Percentiles rank a stretch among this genome's conserved stretches.
Evolutionary conservation across 2,888 invertebrate genomes (phyloP).

Genomic region (Autographa gamma): DNA sequence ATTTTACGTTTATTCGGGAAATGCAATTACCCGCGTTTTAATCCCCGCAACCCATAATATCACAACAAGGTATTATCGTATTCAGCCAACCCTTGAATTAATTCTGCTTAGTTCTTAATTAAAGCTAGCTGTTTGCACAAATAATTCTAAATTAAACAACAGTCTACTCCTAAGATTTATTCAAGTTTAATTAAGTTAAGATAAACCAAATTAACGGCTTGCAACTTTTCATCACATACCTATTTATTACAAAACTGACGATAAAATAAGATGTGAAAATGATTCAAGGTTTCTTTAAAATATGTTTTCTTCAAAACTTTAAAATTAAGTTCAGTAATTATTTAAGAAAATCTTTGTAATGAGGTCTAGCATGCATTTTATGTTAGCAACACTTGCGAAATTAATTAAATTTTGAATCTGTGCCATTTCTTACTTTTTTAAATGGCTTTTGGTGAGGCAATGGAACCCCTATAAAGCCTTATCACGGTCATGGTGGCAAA

Average conservation of each 20-base stretch:
- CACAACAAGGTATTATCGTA: constrained; percentile 14
- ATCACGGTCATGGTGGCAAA: constrained; percentile 17
- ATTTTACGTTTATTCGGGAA: constrained; percentile 7
- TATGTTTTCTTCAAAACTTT: no score
- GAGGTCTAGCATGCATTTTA: not conserved
- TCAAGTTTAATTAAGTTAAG: constrained; percentile 34
- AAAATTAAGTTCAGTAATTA: no score
- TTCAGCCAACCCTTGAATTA: constrained; percentile 24
- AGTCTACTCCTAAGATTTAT: constrained; percentile 36
- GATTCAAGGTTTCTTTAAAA: no score
- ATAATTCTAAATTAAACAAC: constrained; percentile 51
- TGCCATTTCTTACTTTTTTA: constrained; percentile 16
- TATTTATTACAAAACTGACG: no score
- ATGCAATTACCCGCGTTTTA: constrained; percentile 13
- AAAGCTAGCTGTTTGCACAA: constrained; percentile 39
- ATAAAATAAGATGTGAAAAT: no score
- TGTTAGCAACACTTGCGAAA: not conserved
- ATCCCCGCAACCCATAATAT: constrained; percentile 13
- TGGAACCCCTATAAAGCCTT: constrained; percentile 20
- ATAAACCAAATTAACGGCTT: not conserved
- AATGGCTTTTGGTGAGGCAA: constrained; percentile 27
- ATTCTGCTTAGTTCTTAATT: constrained; percentile 40
- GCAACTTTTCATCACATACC: no score
- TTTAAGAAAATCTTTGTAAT: no score
- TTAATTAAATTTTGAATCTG: not conserved